Conservation (phyloP, 2,797 vertebrate genomes). For the Gallirallus australis region DNA sequence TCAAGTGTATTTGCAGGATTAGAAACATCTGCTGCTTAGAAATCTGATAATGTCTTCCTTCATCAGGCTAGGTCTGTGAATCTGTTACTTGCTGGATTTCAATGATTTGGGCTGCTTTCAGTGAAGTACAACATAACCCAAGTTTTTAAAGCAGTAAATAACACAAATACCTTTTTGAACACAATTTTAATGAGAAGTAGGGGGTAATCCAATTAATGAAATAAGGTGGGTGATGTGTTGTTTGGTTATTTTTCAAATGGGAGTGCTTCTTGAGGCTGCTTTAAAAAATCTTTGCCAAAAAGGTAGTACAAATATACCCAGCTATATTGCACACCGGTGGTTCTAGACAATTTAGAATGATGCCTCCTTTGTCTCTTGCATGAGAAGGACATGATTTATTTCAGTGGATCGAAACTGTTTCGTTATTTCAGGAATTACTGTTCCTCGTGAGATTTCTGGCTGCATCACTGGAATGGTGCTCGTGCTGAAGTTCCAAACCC, state of each 20-base stretch:
- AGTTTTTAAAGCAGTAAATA: background rate
- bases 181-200: background rate
- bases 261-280: background rate
- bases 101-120: background rate
- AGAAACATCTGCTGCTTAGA: constrained; percentile 3
- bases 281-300: background rate
- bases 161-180: background rate
- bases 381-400: background rate
- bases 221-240: background rate
- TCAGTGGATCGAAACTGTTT: background rate
- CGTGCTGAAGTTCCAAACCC: background rate
- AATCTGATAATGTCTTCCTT: background rate
- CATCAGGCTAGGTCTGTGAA: background rate
- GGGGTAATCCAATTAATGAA: background rate
- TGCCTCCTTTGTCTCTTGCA: background rate
- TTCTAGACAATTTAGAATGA: background rate
- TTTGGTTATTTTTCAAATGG: background rate
- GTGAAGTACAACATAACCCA: background rate
- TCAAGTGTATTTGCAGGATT: background rate
- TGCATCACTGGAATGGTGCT: background rate
- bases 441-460: background rate
- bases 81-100: background rate
- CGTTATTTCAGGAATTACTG: background rate
- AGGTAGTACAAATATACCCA: background rate
- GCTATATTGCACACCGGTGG: background rate